These are phyloP conservation scores for Monodelphis domestica DNA, from an alignment of 2,797 vertebrate species.

Conservation along the genomic window DNA sequence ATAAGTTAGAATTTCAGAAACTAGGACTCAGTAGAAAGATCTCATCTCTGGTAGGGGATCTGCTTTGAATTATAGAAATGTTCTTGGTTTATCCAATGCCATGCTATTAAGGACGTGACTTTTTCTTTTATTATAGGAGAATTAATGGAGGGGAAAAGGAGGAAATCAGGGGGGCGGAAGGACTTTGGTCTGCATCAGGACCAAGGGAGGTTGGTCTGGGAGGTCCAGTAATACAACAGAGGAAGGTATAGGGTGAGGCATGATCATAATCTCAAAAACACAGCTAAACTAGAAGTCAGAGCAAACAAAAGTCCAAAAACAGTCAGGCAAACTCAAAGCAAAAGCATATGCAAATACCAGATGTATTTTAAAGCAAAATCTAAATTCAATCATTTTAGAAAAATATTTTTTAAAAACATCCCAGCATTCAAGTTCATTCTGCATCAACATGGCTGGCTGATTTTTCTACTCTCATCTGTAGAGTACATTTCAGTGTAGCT, in stretches of 20 bases:
- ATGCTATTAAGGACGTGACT: not conserved
- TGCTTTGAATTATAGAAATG: constrained; percentile 15
- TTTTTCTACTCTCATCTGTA: constrained; percentile 77
- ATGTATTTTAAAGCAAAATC: not conserved
- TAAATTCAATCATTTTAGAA: constrained; percentile 29
- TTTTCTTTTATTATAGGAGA: not conserved
- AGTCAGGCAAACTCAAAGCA: not conserved
- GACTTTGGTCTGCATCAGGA: not conserved
- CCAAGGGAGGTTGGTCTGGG: not conserved
- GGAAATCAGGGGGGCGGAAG: no score
- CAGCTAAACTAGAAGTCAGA: not conserved
- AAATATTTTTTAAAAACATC: not conserved
- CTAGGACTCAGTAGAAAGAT: constrained; percentile 9
- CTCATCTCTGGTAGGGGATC: constrained; percentile 7
- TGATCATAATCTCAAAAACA: not conserved
- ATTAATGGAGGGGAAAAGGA: not conserved
- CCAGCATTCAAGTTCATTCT: not conserved
- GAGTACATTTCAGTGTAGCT: constrained; percentile 88
- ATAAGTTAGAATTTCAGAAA: constrained; percentile 2
- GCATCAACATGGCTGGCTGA: constrained; percentile 67
- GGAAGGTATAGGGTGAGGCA: not conserved
- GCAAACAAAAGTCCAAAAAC: not conserved
- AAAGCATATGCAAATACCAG: not conserved
- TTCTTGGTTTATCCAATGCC: constrained; percentile 21
- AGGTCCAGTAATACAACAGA: not conserved